These are phyloP conservation scores for Okamejei kenojei DNA, from an alignment of 2,797 vertebrate genomes.

Conservation along the genomic window DNA sequence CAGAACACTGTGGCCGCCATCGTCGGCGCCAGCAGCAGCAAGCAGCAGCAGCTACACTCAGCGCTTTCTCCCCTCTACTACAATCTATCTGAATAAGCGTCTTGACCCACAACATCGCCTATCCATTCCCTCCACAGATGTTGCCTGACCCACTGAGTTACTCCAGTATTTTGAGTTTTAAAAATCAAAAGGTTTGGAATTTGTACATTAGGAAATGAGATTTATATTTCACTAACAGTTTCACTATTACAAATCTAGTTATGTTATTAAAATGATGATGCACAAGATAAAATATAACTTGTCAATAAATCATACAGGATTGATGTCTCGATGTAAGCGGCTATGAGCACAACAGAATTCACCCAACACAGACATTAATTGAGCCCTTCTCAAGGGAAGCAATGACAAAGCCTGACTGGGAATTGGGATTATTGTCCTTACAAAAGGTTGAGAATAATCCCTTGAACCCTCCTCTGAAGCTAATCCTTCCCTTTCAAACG, in stretches of 20 bases:
- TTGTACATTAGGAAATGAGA: background rate
- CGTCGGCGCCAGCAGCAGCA: too few relatives aligned
- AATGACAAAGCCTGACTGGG: background rate
- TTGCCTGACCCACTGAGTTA: too few relatives aligned
- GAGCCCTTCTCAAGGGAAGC: constrained; percentile 6
- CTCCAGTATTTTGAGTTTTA: background rate
- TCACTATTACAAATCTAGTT: background rate
- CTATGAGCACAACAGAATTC: background rate
- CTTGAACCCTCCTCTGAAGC: background rate
- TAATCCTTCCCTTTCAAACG: background rate
- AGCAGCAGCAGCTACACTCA: too few relatives aligned
- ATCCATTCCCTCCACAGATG: too few relatives aligned
- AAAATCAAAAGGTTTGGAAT: background rate
- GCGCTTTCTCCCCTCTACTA: too few relatives aligned
- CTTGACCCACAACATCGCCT: too few relatives aligned
- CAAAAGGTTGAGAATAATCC: constrained; percentile 6
- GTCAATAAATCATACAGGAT: background rate
- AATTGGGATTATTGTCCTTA: background rate
- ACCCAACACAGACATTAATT: background rate
- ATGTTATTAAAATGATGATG: background rate
- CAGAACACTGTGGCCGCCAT: too few relatives aligned
- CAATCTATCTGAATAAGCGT: too few relatives aligned
- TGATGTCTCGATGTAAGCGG: background rate
- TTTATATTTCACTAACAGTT: background rate
- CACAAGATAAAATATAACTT: too few relatives aligned